Conservation (phyloP, 1,140 invertebrate species). For the Mizuhopecten yessoensis region DNA sequence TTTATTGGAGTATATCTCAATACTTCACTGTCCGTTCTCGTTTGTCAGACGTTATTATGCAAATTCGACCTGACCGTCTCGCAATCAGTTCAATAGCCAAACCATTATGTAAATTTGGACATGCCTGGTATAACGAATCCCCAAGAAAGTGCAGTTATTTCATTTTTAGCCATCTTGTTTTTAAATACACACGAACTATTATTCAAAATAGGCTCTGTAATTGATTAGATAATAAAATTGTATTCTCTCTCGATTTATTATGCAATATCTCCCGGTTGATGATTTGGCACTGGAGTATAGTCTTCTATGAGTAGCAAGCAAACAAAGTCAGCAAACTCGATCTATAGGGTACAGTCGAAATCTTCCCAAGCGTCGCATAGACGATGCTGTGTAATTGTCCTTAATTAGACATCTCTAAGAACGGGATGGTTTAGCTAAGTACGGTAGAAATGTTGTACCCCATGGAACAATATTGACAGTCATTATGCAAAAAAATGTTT, state of each 20-base stretch:
- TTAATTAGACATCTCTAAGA: not conserved
- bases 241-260: slow-evolving; percentile 1
- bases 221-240: slow-evolving; percentile 22
- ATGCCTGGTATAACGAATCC: not conserved
- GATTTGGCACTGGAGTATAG: not conserved
- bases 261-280: not conserved
- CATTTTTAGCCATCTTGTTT: not conserved
- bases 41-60: not conserved
- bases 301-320: not conserved
- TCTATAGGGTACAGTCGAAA: not conserved
- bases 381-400: not conserved
- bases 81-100: not conserved
- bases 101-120: not conserved
- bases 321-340: not conserved
- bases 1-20: not conserved
- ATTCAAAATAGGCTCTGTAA: not conserved
- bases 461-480: not conserved
- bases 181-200: slow-evolving; percentile 9
- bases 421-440: not conserved
- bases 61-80: slow-evolving; percentile 7
- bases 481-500: not conserved
- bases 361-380: not conserved
- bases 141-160: not conserved
- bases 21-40: not conserved
- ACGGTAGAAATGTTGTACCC: not conserved